Conservation (phyloP, 1,140 invertebrate genomes). For the Zaprionus nigranus region DNA sequence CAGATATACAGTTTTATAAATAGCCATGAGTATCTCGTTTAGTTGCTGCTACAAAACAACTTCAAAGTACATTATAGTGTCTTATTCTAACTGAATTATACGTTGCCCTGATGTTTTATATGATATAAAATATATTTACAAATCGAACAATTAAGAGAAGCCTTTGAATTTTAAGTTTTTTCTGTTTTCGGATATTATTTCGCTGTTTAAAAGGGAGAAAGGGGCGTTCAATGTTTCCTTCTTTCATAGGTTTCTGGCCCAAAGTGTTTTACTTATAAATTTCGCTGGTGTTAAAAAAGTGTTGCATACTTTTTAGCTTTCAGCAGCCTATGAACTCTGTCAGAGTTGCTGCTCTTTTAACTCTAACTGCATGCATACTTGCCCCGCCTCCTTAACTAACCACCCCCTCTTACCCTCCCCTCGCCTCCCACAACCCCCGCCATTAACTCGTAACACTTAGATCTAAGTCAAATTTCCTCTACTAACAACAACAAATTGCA, state of each 20-base stretch:
- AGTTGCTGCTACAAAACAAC: too few relatives aligned
- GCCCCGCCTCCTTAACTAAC: too few relatives aligned
- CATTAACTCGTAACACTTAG: constrained; percentile 16
- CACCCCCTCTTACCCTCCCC: not conserved
- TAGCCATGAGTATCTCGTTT: too few relatives aligned
- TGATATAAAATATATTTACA: too few relatives aligned
- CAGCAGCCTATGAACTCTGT: not conserved
- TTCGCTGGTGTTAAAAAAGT: not conserved
- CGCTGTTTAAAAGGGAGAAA: too few relatives aligned
- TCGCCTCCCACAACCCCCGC: not conserved
- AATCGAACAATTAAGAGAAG: too few relatives aligned
- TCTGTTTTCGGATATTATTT: not conserved
- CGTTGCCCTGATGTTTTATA: too few relatives aligned
- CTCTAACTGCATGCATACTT: constrained; percentile 17
- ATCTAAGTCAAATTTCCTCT: constrained; percentile 27
- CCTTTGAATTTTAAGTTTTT: not conserved
- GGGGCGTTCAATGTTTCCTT: not conserved
- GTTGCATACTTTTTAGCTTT: not conserved
- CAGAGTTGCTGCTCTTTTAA: not conserved
- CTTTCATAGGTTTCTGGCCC: not conserved
- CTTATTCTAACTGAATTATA: too few relatives aligned
- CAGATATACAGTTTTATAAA: too few relatives aligned
- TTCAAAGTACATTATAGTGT: too few relatives aligned
- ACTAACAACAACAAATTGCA: constrained; percentile 39
- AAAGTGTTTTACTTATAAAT: not conserved